Evolutionary conservation across 2,888 invertebrate genomes (phyloP).

Genomic region (Notodonta dromedarius): DNA sequence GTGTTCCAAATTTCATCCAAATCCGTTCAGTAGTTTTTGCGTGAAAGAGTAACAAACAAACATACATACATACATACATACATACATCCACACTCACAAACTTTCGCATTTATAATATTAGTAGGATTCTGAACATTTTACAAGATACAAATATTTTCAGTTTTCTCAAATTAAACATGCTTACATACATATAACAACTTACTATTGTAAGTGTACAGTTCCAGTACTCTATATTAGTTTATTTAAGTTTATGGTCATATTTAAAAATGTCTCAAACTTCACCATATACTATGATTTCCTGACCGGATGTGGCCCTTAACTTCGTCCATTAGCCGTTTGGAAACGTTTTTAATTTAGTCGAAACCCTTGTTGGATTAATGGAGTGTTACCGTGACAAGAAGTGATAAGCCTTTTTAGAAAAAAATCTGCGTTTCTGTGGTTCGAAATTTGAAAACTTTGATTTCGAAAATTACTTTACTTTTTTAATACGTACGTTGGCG

Average conservation of each 20-base stretch:
- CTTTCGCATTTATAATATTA: too few relatives aligned
- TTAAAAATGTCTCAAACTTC: slow-evolving; percentile 16
- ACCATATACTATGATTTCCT: slow-evolving; percentile 21
- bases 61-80: too few relatives aligned
- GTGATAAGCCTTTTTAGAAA: slow-evolving; percentile 37
- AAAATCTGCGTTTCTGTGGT: neutral
- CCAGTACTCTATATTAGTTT: neutral
- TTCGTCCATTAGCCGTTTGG: slow-evolving; percentile 45
- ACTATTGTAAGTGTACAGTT: too few relatives aligned
- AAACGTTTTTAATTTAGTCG: slow-evolving; percentile 48
- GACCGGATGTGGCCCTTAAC: slow-evolving; percentile 38
- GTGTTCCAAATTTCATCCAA: too few relatives aligned
- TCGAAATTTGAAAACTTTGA: slow-evolving; percentile 6
- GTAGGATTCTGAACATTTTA: too few relatives aligned
- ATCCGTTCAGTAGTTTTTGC: too few relatives aligned
- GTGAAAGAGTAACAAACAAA: too few relatives aligned
- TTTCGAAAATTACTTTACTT: neutral
- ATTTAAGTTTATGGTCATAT: slow-evolving; percentile 11
- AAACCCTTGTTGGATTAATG: slow-evolving; percentile 48
- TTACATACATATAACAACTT: too few relatives aligned
- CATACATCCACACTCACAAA: too few relatives aligned
- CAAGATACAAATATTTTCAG: too few relatives aligned
- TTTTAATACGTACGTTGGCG: neutral
- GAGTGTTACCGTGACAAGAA: slow-evolving; percentile 43
- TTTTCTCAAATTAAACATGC: too few relatives aligned